Conservation (phyloP, 2,113 vertebrate species). For the Clarias macrocephalus region DNA sequence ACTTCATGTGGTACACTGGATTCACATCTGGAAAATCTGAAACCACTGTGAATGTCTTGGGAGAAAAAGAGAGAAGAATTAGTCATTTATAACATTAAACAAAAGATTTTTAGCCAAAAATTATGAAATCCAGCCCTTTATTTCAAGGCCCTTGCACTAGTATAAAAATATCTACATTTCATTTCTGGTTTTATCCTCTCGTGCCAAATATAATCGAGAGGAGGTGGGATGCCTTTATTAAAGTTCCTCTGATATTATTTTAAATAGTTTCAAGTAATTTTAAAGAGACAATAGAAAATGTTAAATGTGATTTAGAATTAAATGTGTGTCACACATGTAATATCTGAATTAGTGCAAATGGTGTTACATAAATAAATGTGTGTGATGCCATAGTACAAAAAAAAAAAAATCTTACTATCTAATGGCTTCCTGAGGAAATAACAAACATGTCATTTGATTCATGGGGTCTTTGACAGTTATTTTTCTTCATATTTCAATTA, state of each 20-base stretch:
- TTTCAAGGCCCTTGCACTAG: neutral
- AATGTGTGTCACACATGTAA: neutral
- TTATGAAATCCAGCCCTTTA: neutral
- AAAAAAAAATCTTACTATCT: neutral
- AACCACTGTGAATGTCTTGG: neutral
- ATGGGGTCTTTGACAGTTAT: conserved; percentile 3
- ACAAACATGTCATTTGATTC: neutral
- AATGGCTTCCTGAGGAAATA: neutral
- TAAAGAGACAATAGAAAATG: neutral
- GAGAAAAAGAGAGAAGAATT: neutral
- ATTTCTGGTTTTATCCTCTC: neutral
- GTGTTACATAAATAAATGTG: neutral
- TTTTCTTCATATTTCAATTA: conserved; percentile 18
- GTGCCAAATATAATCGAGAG: neutral
- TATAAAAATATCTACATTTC: neutral
- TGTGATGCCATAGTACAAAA: neutral
- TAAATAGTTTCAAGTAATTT: neutral
- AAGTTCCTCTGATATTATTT: neutral
- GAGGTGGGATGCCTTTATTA: neutral
- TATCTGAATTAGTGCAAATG: neutral
- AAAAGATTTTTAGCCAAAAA: neutral
- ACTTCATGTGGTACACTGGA: neutral
- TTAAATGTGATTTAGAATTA: neutral
- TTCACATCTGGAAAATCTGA: conserved; percentile 2
- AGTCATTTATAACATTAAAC: neutral